These are phyloP conservation scores for Zapus hudsonius DNA, from an alignment of 2,113 vertebrate species.

Conservation along the genomic window DNA sequence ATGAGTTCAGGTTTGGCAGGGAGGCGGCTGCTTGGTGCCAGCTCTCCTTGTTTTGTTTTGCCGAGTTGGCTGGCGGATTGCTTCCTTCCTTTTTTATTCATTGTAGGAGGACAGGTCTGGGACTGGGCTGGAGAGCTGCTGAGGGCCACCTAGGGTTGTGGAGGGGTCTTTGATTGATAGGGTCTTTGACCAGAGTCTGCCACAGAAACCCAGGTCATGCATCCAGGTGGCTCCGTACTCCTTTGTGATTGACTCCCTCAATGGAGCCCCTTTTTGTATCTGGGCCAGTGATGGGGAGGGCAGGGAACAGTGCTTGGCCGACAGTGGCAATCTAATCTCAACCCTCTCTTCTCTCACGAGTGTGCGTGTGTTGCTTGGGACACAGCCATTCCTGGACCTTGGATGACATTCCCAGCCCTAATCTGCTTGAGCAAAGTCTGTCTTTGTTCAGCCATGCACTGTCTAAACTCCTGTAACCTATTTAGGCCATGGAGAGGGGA, in stretches of 20 bases:
- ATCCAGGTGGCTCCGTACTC: slow-evolving; percentile 20
- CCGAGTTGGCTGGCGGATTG: slow-evolving; percentile 46
- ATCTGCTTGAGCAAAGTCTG: slow-evolving; percentile 72
- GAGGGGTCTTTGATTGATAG: not conserved
- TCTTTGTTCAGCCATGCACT: slow-evolving; percentile 69
- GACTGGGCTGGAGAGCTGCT: not conserved
- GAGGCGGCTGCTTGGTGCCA: slow-evolving; percentile 58
- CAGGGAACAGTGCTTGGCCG: slow-evolving; percentile 34
- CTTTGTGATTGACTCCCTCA: not conserved
- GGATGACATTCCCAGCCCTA: slow-evolving; percentile 49
- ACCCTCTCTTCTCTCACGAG: not conserved
- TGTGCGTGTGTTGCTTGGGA: not conserved
- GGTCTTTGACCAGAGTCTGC: slow-evolving; percentile 9
- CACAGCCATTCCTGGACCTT: slow-evolving; percentile 64
- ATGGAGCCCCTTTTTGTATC: not conserved
- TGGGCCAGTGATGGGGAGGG: slow-evolving; percentile 17
- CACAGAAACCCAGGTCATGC: not conserved
- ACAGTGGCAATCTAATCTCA: not conserved
- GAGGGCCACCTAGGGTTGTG: not conserved
- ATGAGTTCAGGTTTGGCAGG: slow-evolving; percentile 79
- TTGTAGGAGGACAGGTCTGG: slow-evolving; percentile 34
- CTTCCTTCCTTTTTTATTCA: slow-evolving; percentile 64
- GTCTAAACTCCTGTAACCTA: slow-evolving; percentile 76
- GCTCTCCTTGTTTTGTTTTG: slow-evolving; percentile 66
- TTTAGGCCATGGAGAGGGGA: slow-evolving; percentile 75